Evolutionary conservation across 2,797 vertebrate species (phyloP).

Genomic region (Salmo trutta): DNA sequence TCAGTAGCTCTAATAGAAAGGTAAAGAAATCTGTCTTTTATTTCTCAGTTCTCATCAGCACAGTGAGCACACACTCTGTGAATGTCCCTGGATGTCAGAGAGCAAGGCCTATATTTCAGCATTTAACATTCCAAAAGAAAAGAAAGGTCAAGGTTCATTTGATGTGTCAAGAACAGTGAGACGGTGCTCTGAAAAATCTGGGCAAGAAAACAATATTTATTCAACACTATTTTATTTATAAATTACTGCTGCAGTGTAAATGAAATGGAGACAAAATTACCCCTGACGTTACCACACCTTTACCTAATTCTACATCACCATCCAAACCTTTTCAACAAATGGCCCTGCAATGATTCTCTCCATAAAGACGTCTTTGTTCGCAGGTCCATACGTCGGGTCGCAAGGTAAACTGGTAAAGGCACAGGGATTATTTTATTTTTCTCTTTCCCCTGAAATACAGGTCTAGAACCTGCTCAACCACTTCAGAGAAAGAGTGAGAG

Average conservation of each 20-base stretch:
- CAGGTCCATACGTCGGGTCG: slow-evolving; percentile 69
- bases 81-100: slow-evolving; percentile 38
- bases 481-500: slow-evolving; percentile 56
- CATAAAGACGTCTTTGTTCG: slow-evolving; percentile 74
- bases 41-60: background rate
- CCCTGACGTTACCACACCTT: slow-evolving; percentile 49
- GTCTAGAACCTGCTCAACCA: slow-evolving; percentile 70
- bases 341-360: slow-evolving; percentile 60
- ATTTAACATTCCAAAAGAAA: slow-evolving; percentile 36
- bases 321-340: slow-evolving; percentile 62
- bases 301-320: slow-evolving; percentile 49
- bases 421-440: slow-evolving; percentile 51
- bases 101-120: background rate
- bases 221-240: slow-evolving; percentile 47
- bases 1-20: slow-evolving; percentile 14
- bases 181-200: slow-evolving; percentile 33
- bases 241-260: slow-evolving; percentile 51
- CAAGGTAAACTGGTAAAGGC: slow-evolving; percentile 67
- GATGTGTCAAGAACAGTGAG: slow-evolving; percentile 55
- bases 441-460: slow-evolving; percentile 58
- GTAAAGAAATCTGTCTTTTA: background rate
- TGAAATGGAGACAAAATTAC: slow-evolving; percentile 62
- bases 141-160: slow-evolving; percentile 54
- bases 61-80: background rate
- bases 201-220: slow-evolving; percentile 7